Conservation (phyloP, 2,797 vertebrate genomes). For the Neosalanx taihuensis region DNA sequence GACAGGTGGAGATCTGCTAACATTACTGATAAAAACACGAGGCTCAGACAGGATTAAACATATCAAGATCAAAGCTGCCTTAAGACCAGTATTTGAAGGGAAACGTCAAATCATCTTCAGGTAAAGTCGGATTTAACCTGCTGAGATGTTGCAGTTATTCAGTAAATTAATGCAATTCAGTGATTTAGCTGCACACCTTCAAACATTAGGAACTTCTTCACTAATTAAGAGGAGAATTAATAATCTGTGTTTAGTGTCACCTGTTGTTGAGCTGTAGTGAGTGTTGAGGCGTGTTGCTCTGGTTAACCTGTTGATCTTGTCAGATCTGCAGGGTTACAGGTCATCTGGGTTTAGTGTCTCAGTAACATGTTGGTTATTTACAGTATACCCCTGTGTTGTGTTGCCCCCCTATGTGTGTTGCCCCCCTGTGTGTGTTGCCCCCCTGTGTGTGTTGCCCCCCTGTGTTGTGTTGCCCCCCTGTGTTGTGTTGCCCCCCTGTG, state of each 20-base stretch:
- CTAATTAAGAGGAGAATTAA: no score
- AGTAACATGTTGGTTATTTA: neutral
- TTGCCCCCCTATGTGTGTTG: no score
- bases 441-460: no score
- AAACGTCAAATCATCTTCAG: conserved; percentile 44
- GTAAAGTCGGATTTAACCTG: conserved; percentile 30
- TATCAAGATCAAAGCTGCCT: conserved; percentile 18
- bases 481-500: no score
- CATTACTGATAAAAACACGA: conserved; percentile 28
- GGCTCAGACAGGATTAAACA: neutral
- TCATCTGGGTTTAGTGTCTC: conserved; percentile 2
- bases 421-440: no score
- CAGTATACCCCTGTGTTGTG: no score
- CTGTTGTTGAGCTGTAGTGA: conserved; percentile 20
- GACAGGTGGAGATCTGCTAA: conserved; percentile 26
- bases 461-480: no score
- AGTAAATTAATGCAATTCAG: neutral
- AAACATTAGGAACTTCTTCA: neutral
- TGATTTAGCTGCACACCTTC: neutral
- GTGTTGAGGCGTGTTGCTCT: conserved; percentile 24
- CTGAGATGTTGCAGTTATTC: conserved; percentile 5
- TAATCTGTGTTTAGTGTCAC: neutral
- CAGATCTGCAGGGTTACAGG: conserved; percentile 22
- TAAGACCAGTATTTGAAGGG: neutral
- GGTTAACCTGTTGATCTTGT: conserved; percentile 29